A percentile compares a stretch with the other conserved stretches of the same genome.
Evolutionary conservation across 1,140 invertebrate species (phyloP).

Genomic region (Contarinia nasturtii): DNA sequence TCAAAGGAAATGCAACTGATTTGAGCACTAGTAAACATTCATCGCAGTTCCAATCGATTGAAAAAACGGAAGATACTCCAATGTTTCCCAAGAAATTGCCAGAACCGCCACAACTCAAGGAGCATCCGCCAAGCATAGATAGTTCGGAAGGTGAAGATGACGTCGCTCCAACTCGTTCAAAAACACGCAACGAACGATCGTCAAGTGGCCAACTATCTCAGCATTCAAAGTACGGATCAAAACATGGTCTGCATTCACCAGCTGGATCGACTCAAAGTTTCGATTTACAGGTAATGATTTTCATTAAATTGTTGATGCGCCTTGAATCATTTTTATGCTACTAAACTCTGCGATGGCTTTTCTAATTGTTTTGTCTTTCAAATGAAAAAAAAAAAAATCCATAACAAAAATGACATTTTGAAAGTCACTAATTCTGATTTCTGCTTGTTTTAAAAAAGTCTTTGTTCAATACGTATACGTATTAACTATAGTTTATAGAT

Average conservation of each 20-base stretch:
- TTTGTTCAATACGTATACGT: too few species aligned
- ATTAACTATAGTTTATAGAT: too few species aligned
- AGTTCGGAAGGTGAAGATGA: constrained; percentile 21
- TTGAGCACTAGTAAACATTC: constrained; percentile 1
- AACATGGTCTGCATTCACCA: constrained; percentile 18
- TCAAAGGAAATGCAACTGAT: not conserved
- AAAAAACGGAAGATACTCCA: constrained; percentile 1
- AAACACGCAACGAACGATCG: constrained; percentile 5
- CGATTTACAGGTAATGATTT: constrained; percentile 17
- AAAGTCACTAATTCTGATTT: too few species aligned
- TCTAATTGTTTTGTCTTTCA: too few species aligned
- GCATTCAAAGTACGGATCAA: constrained; percentile 13
- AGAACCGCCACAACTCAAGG: constrained; percentile 18
- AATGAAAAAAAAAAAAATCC: too few species aligned
- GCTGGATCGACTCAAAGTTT: constrained; percentile 22
- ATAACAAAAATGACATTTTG: too few species aligned
- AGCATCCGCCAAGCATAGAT: constrained; percentile 18
- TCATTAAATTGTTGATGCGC: not conserved
- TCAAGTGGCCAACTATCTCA: constrained; percentile 20
- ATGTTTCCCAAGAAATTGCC: constrained; percentile 9
- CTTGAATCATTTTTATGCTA: not conserved
- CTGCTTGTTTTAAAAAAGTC: too few species aligned
- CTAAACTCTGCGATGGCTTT: not conserved
- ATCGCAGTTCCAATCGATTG: not conserved
- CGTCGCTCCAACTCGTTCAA: constrained; percentile 1